Conservation (phyloP, 2,797 vertebrate genomes). For the Huso huso region DNA sequence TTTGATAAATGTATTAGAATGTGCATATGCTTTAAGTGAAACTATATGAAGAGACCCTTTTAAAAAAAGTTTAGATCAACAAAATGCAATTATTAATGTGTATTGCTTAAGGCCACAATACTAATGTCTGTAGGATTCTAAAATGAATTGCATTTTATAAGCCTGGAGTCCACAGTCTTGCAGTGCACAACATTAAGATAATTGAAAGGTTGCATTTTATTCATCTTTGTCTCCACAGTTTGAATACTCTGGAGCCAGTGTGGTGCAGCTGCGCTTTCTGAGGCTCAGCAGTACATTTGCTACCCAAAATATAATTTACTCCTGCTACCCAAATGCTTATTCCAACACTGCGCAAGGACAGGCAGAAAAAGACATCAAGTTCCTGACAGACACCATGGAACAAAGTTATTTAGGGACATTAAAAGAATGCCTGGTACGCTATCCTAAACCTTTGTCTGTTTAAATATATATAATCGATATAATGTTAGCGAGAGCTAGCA, state of each 20-base stretch:
- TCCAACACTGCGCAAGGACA: slow-evolving; percentile 37
- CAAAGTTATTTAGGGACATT: slow-evolving; percentile 66
- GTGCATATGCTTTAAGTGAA: too few relatives aligned
- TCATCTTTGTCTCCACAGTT: slow-evolving; percentile 45
- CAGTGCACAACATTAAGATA: neutral
- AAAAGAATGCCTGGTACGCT: slow-evolving; percentile 67
- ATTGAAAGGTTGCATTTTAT: neutral
- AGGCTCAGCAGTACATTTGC: slow-evolving; percentile 67
- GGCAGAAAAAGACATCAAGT: slow-evolving; percentile 52
- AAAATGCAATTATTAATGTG: too few relatives aligned
- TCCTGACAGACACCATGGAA: slow-evolving; percentile 61
- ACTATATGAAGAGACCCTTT: too few relatives aligned
- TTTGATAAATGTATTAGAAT: too few relatives aligned
- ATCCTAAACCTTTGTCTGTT: slow-evolving; percentile 5
- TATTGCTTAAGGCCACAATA: too few relatives aligned
- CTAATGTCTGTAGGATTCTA: too few relatives aligned
- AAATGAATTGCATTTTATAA: too few relatives aligned
- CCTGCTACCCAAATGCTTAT: slow-evolving; percentile 49
- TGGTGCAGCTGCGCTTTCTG: slow-evolving; percentile 80
- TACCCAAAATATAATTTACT: slow-evolving; percentile 66
- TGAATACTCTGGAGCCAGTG: slow-evolving; percentile 57
- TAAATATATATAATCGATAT: neutral
- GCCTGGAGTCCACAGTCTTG: neutral
- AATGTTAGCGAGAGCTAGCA: neutral
- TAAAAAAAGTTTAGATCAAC: too few relatives aligned